phyloP scores from a whole-genome alignment of 2,888 invertebrate genomes.

The Anaspis maculata region DNA sequence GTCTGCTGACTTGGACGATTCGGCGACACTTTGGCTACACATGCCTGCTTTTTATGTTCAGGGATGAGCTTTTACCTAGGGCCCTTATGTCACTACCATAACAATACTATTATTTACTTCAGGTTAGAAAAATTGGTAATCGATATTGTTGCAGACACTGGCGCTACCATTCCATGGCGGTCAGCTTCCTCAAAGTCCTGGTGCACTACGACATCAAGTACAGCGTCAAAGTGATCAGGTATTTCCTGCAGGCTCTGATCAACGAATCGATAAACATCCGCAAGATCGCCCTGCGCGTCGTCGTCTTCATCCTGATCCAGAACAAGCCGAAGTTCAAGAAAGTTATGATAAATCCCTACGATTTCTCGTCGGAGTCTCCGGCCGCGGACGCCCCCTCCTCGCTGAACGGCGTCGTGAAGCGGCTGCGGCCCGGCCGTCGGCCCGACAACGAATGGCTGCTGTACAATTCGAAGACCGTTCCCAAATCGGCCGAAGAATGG shows the following conservation, averaged over 20 bases:
- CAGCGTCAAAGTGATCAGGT: slow-evolving; percentile 54
- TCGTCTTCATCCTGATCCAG: slow-evolving; percentile 60
- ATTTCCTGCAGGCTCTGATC: slow-evolving; percentile 57
- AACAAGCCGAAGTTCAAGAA: slow-evolving; percentile 60
- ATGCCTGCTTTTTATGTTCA: too few relatives aligned
- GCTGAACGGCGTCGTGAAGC: slow-evolving; percentile 3
- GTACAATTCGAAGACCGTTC: slow-evolving; percentile 53
- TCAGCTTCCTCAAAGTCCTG: slow-evolving; percentile 63
- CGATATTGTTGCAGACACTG: slow-evolving; percentile 76
- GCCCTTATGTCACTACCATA: too few relatives aligned
- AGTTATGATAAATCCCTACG: slow-evolving; percentile 48
- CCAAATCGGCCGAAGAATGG: slow-evolving; percentile 64
- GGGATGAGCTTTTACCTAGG: too few relatives aligned
- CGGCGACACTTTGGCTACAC: too few relatives aligned
- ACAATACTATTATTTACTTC: too few relatives aligned
- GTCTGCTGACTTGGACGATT: too few relatives aligned
- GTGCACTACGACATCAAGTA: slow-evolving; percentile 63
- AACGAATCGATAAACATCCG: slow-evolving; percentile 76
- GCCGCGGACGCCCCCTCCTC: not conserved
- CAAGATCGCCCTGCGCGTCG: slow-evolving; percentile 55
- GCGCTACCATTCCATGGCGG: slow-evolving; percentile 70
- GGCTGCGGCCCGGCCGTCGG: slow-evolving; percentile 50
- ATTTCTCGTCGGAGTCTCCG: slow-evolving; percentile 28
- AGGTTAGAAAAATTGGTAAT: too few relatives aligned
- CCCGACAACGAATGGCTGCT: slow-evolving; percentile 69